A percentile compares a stretch with the other conserved stretches of the same genome.
These are phyloP conservation scores for Pedionomus torquatus DNA, from an alignment of 2,113 vertebrate species.

Conservation along the genomic window DNA sequence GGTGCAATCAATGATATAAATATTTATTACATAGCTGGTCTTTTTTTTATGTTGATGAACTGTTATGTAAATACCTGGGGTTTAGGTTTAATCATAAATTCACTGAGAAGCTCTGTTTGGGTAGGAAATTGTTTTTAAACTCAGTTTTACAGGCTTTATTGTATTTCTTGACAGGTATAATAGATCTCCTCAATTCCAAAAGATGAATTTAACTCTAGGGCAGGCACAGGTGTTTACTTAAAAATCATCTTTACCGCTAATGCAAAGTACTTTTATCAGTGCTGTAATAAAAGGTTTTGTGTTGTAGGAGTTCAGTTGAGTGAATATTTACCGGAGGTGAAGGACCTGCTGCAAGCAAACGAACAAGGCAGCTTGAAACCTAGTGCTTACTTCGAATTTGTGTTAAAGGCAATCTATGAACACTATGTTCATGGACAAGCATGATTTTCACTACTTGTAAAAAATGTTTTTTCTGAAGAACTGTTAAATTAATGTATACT, in stretches of 20 bases:
- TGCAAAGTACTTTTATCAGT: not conserved
- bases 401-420: slow-evolving; percentile 95
- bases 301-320: slow-evolving; percentile 84
- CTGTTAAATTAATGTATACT: not conserved
- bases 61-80: not conserved
- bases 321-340: slow-evolving; percentile 88
- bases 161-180: not conserved
- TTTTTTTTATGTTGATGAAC: not conserved
- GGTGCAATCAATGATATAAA: not conserved
- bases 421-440: slow-evolving; percentile 86
- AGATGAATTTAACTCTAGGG: not conserved
- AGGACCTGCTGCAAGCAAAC: slow-evolving; percentile 84
- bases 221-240: not conserved
- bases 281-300: slow-evolving; percentile 23
- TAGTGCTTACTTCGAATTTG: slow-evolving; percentile 88
- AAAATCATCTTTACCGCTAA: not conserved
- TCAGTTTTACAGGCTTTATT: not conserved
- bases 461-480: not conserved
- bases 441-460: not conserved
- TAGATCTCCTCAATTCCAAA: not conserved
- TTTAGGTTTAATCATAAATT: not conserved
- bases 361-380: slow-evolving; percentile 82
- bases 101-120: not conserved
- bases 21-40: not conserved
- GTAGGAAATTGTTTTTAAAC: not conserved